These are phyloP conservation scores for Blennius ocellaris DNA, from an alignment of 2,113 vertebrate genomes.

Conservation along the genomic window DNA sequence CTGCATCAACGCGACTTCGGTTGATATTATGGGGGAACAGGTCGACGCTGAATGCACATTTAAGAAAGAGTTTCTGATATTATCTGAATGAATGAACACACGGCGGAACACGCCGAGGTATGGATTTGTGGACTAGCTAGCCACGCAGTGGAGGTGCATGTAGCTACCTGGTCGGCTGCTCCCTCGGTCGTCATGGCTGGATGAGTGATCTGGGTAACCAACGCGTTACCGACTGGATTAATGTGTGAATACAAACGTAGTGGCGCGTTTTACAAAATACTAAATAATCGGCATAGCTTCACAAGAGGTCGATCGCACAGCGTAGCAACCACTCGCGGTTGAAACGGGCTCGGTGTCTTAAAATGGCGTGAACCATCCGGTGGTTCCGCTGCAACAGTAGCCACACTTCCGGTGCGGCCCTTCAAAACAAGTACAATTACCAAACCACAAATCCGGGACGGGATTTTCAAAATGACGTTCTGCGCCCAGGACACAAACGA, in stretches of 20 bases:
- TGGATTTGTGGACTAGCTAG: slow-evolving; percentile 19
- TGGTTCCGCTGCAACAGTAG: slow-evolving; percentile 32
- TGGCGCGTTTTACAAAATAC: slow-evolving; percentile 39
- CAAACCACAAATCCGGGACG: too few relatives aligned
- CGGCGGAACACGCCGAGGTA: slow-evolving; percentile 19
- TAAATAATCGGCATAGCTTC: slow-evolving; percentile 69
- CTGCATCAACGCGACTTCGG: too few relatives aligned
- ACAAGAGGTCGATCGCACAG: slow-evolving; percentile 39
- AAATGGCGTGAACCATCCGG: slow-evolving; percentile 74
- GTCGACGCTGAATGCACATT: too few relatives aligned
- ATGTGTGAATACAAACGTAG: slow-evolving; percentile 31
- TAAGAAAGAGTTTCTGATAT: too few relatives aligned
- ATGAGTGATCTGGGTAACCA: slow-evolving; percentile 48
- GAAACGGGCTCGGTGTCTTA: slow-evolving; percentile 49
- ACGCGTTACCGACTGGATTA: slow-evolving; percentile 5
- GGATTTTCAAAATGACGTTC: too few relatives aligned
- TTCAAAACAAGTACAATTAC: slow-evolving; percentile 58
- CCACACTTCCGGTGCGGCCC: slow-evolving; percentile 19
- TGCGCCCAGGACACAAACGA: too few relatives aligned
- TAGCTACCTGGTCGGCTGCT: slow-evolving; percentile 83
- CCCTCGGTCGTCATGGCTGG: slow-evolving; percentile 81
- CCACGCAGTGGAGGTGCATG: slow-evolving; percentile 19
- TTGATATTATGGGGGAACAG: too few relatives aligned
- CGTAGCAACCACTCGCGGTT: slow-evolving; percentile 16
- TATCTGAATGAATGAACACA: not conserved